A percentile compares a stretch with the other conserved stretches of the same genome.
phyloP scores from a whole-genome alignment of 2,113 vertebrate species.

The Ictalurus punctatus region DNA sequence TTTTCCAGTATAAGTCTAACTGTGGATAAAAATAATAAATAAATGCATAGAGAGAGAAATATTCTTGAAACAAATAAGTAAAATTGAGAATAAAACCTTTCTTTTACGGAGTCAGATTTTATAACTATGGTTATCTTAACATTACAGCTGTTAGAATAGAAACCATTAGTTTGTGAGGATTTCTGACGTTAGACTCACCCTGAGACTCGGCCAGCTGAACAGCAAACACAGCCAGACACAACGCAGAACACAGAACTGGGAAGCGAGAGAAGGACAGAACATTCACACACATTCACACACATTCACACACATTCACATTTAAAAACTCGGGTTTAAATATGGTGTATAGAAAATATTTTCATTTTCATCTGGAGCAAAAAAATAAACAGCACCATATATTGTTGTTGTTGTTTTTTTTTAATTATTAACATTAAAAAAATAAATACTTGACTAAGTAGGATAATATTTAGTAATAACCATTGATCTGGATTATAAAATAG shows the following conservation, averaged over 20 bases:
- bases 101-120: not conserved
- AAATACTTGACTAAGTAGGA: no score
- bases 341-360: no score
- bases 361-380: no score
- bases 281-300: not conserved
- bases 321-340: not conserved
- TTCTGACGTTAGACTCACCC: slow-evolving; percentile 9
- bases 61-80: no score
- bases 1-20: no score
- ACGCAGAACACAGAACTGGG: slow-evolving; percentile 21
- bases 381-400: no score
- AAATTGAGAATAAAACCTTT: not conserved
- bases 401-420: no score
- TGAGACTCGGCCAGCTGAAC: slow-evolving; percentile 13
- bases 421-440: no score
- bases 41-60: not conserved
- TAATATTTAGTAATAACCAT: no score
- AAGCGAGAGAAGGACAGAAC: not conserved
- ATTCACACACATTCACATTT: not conserved
- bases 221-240: not conserved
- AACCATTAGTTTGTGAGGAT: not conserved
- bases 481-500: no score
- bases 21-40: no score
- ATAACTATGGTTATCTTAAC: not conserved
- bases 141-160: not conserved